These are phyloP conservation scores for Arrhamphus sclerolepis DNA, from an alignment of 2,797 vertebrate species.

Conservation along the genomic window DNA sequence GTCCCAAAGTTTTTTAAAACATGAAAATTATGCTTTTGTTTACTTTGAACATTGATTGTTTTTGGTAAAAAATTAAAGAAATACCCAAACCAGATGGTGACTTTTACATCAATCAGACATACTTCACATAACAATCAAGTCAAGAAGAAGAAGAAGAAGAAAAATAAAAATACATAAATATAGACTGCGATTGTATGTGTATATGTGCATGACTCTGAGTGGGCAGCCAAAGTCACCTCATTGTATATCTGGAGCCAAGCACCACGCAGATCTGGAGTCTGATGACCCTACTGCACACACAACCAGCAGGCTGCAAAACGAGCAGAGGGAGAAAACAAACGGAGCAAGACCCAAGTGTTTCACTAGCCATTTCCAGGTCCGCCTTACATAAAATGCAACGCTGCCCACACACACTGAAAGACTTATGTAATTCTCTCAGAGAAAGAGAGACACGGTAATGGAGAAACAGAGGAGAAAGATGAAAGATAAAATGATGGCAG, in stretches of 20 bases:
- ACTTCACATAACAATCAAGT: too few relatives aligned
- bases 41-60: too few relatives aligned
- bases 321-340: slow-evolving; percentile 13
- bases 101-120: too few relatives aligned
- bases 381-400: slow-evolving; percentile 73
- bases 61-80: too few relatives aligned
- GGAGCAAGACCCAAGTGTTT: slow-evolving; percentile 64
- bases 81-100: too few relatives aligned
- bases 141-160: too few relatives aligned
- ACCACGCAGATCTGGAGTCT: slow-evolving; percentile 40
- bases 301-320: slow-evolving; percentile 26
- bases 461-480: slow-evolving; percentile 44
- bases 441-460: slow-evolving; percentile 43
- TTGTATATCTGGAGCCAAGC: slow-evolving; percentile 32
- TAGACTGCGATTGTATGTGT: background rate
- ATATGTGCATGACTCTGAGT: slow-evolving; percentile 29
- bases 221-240: slow-evolving; percentile 25
- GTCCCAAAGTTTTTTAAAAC: too few relatives aligned
- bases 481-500: slow-evolving; percentile 49
- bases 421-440: slow-evolving; percentile 75
- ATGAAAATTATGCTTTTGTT: too few relatives aligned
- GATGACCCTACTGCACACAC: slow-evolving; percentile 23
- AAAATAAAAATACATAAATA: too few relatives aligned
- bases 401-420: slow-evolving; percentile 64
- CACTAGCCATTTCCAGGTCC: slow-evolving; percentile 67